Evolutionary conservation across 2,888 invertebrate genomes (phyloP).

Genomic region (Hypomecis atomaria): DNA sequence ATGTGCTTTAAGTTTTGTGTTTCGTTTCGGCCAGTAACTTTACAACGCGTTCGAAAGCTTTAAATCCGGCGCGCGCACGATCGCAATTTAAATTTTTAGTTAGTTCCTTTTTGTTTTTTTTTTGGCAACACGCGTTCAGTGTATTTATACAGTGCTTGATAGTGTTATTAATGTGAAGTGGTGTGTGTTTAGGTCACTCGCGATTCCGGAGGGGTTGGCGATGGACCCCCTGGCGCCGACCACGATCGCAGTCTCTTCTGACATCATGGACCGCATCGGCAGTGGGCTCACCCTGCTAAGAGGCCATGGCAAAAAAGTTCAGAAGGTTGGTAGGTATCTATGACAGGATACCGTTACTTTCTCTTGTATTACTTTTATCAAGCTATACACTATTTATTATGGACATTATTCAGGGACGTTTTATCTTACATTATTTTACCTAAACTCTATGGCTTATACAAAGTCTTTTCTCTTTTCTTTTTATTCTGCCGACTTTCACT

Average conservation of each 20-base stretch:
- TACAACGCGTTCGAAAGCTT: not conserved
- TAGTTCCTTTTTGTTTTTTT: not conserved
- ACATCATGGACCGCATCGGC: conserved; percentile 79
- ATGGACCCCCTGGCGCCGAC: conserved; percentile 79
- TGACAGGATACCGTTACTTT: conserved; percentile 17
- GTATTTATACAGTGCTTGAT: not conserved
- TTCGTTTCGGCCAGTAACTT: not conserved
- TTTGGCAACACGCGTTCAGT: not conserved
- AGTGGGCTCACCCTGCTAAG: conserved; percentile 73
- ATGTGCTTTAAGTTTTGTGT: conserved; percentile 18
- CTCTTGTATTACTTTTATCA: not conserved
- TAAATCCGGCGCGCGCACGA: not conserved
- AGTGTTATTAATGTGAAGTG: conserved; percentile 25
- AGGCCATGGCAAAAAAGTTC: conserved; percentile 79
- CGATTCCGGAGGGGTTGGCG: conserved; percentile 78
- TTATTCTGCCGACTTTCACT: too few species aligned
- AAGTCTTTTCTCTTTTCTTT: too few species aligned
- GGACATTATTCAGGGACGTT: too few species aligned
- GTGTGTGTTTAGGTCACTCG: conserved; percentile 68
- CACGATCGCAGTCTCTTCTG: conserved; percentile 75
- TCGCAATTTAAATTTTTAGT: not conserved
- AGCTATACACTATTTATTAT: too few species aligned
- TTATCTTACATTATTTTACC: too few species aligned
- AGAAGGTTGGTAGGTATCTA: conserved; percentile 59
- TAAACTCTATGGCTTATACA: too few species aligned